phyloP scores from a whole-genome alignment of 2,113 vertebrate genomes.

The Pteropus alecto region DNA sequence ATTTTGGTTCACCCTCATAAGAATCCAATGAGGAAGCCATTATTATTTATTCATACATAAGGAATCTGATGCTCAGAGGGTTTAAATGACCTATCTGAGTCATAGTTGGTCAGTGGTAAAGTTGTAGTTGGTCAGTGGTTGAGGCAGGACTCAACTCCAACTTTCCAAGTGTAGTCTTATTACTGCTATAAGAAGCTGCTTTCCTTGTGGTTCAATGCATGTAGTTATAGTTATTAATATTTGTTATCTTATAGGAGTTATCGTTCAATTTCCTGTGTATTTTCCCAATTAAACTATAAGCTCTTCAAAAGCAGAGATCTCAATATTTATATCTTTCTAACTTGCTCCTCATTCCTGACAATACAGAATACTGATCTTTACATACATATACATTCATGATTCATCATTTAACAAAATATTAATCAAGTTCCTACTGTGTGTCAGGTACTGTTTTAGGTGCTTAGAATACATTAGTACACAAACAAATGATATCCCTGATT shows the following conservation, averaged over 20 bases:
- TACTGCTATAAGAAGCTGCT: not conserved
- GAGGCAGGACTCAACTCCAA: not conserved
- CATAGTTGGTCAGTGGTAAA: not conserved
- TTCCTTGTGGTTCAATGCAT: not conserved
- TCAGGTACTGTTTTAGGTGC: not conserved
- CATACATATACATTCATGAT: not conserved
- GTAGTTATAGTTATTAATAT: not conserved
- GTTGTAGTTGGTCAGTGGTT: not conserved
- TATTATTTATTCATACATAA: slow-evolving; percentile 25
- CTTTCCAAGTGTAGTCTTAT: not conserved
- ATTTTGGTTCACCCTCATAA: not conserved
- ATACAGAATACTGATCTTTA: not conserved
- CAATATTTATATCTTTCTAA: not conserved
- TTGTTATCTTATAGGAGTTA: not conserved
- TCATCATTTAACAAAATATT: not conserved
- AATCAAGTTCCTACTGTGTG: not conserved
- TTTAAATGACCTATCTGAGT: not conserved
- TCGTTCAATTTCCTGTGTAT: not conserved
- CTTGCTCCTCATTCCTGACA: not conserved
- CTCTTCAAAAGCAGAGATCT: not conserved
- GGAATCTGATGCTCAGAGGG: not conserved
- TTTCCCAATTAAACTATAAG: not conserved
- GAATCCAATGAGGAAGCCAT: not conserved
- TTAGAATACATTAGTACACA: not conserved
- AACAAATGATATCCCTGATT: not conserved